These are phyloP conservation scores for Philhelius pedissequus DNA, from an alignment of 2,888 invertebrate genomes.

Conservation along the genomic window DNA sequence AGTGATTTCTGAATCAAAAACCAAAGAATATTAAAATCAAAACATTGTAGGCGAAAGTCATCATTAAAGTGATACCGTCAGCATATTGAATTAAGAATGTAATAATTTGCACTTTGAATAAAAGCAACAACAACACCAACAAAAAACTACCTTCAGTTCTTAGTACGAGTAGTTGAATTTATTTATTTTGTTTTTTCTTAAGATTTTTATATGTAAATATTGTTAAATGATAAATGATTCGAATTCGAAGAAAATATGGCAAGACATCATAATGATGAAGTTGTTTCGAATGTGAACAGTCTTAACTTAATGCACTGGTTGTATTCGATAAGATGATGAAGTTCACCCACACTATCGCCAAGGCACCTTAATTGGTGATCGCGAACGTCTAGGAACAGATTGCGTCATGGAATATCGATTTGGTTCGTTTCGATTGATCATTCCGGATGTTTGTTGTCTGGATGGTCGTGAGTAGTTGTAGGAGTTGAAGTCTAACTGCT, in stretches of 20 bases:
- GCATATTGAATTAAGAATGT: not conserved
- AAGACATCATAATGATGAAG: conserved; percentile 31
- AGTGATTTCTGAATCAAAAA: not conserved
- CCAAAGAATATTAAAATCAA: not conserved
- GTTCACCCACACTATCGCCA: conserved; percentile 74
- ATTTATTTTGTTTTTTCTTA: not conserved
- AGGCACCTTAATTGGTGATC: conserved; percentile 77
- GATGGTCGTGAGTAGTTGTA: conserved; percentile 36
- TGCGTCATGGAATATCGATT: conserved; percentile 54
- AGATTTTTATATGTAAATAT: too few species aligned
- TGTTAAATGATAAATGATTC: conserved; percentile 24
- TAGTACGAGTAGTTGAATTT: not conserved
- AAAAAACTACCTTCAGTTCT: not conserved
- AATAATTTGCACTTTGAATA: not conserved
- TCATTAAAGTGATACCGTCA: not conserved
- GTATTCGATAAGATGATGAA: not conserved
- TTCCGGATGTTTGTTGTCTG: conserved; percentile 50
- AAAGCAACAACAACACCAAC: not conserved
- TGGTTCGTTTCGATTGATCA: conserved; percentile 46
- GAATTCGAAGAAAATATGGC: conserved; percentile 44
- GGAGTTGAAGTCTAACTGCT: conserved; percentile 35
- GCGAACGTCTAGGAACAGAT: conserved; percentile 74
- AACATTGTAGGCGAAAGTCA: conserved; percentile 2
- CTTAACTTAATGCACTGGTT: conserved; percentile 37
- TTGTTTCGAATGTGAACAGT: conserved; percentile 45